Evolutionary conservation across 2,113 vertebrate species (phyloP), one percentile per base, ranked within the genome.

Genomic region (Pomatorhinus ruficollis): DNA sequence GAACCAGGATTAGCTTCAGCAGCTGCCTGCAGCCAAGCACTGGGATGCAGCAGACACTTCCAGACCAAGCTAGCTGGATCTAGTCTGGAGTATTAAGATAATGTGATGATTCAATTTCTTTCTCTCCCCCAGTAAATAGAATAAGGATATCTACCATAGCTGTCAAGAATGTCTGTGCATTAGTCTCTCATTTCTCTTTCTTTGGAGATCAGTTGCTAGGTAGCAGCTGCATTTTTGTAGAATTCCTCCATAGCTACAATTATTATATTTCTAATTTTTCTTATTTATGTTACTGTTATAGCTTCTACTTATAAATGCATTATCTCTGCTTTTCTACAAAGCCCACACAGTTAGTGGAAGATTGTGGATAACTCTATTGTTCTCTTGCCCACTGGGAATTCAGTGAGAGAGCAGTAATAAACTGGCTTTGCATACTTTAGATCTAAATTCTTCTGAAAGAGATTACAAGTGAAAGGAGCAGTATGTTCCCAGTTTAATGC

Each of bases 331-430:
- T 90, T 90, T 74, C 59, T 88, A 86, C 69, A 92, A 93, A 95
- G 92, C 88, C 90, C 92, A 90, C 92, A 97, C 52, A 93, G 93
- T 90, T 77, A 88, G 76, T 89, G 60, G 90, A 93, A 92, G 75
- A 89, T 42, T 87, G 71, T 7, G 44, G 86, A 78, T 78, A 90
- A 94, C 52, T 88, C 95, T 61, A 93, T 96, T 97, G 95, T 96
- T 93, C 52, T 44, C 63, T 81, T 81, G 35, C 37, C 47, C 25
- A 27, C 7, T 83, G 90, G 69, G 93, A 90, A 91, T 80, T 88
- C 57, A 78, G 44, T 54, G 60, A 86, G 82, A 86, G 35, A 74
- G 40, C 19, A 93, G n/a, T 74, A 92, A 91, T 88, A 74, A 88
- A 88, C 60, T 60, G 83, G 64, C 66, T 81, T 77, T 92, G 93